phyloP scores from a whole-genome alignment of 2,888 invertebrate species.

The Calameuta idolon region DNA sequence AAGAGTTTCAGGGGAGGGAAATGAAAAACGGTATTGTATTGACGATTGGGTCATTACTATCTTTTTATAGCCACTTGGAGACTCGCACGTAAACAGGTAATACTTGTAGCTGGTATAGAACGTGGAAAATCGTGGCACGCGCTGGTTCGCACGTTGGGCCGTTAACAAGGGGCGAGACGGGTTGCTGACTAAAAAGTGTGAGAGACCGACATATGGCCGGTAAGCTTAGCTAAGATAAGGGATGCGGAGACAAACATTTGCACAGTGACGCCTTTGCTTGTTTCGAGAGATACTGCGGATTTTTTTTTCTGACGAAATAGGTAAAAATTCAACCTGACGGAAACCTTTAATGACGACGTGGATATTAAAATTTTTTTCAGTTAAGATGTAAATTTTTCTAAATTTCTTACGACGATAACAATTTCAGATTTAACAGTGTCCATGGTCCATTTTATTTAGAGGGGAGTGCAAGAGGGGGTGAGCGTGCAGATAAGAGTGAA shows the following conservation, averaged over 20 bases:
- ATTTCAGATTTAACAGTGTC: neutral
- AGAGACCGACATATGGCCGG: slow-evolving; percentile 56
- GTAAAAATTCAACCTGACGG: neutral
- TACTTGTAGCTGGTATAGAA: neutral
- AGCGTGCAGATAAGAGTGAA: neutral
- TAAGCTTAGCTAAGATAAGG: slow-evolving; percentile 58
- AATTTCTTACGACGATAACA: neutral
- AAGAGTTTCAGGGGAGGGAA: neutral
- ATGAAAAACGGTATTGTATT: neutral
- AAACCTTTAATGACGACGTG: neutral
- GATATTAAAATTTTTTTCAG: neutral
- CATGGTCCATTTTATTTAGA: neutral
- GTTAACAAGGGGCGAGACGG: neutral
- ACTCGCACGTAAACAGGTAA: neutral
- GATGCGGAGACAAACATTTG: slow-evolving; percentile 55
- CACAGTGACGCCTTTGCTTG: slow-evolving; percentile 48
- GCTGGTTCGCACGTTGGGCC: neutral
- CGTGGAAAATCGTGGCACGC: neutral
- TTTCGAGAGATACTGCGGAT: neutral
- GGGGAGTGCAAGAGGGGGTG: neutral
- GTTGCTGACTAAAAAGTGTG: slow-evolving; percentile 42
- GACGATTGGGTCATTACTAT: neutral
- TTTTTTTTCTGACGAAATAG: neutral
- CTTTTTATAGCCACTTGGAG: neutral
- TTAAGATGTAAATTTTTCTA: neutral